Evolutionary conservation across 2,888 invertebrate genomes (phyloP).

Genomic region (Pheosia tremula): DNA sequence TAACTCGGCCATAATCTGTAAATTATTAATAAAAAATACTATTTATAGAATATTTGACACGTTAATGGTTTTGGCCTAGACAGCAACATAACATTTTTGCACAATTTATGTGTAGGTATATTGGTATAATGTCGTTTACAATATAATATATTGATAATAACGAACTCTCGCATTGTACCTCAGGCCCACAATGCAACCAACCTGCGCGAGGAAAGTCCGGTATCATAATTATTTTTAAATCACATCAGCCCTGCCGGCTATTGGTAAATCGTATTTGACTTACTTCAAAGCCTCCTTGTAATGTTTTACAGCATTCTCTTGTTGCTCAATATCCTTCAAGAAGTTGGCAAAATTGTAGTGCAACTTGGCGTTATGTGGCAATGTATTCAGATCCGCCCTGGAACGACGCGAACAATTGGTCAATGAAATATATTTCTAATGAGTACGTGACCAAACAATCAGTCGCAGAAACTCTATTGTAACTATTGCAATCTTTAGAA

Average conservation of each 20-base stretch:
- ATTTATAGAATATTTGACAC: too few relatives aligned
- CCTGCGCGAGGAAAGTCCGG: too few relatives aligned
- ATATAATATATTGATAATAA: too few relatives aligned
- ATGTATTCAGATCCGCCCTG: slow-evolving; percentile 91
- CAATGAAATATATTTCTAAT: background rate
- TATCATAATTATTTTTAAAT: too few relatives aligned
- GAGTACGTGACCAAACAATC: background rate
- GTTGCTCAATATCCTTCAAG: slow-evolving; percentile 89
- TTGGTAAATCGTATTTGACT: slow-evolving; percentile 43
- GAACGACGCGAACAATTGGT: slow-evolving; percentile 37
- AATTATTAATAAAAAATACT: slow-evolving; percentile 3
- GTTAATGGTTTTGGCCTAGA: too few relatives aligned
- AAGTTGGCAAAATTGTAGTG: slow-evolving; percentile 96
- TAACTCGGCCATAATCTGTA: slow-evolving; percentile 92
- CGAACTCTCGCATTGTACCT: too few relatives aligned
- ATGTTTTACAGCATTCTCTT: slow-evolving; percentile 89
- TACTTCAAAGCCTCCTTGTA: slow-evolving; percentile 92
- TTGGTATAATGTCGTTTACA: too few relatives aligned
- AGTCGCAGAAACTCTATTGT: background rate
- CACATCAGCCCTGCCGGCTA: background rate
- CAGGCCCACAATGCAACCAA: too few relatives aligned
- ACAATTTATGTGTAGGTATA: too few relatives aligned
- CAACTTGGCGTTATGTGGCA: slow-evolving; percentile 95
- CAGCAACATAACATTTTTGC: too few relatives aligned
- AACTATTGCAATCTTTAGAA: background rate